phyloP scores from a whole-genome alignment of 2,113 vertebrate genomes.

The Daphoenositta chrysoptera region DNA sequence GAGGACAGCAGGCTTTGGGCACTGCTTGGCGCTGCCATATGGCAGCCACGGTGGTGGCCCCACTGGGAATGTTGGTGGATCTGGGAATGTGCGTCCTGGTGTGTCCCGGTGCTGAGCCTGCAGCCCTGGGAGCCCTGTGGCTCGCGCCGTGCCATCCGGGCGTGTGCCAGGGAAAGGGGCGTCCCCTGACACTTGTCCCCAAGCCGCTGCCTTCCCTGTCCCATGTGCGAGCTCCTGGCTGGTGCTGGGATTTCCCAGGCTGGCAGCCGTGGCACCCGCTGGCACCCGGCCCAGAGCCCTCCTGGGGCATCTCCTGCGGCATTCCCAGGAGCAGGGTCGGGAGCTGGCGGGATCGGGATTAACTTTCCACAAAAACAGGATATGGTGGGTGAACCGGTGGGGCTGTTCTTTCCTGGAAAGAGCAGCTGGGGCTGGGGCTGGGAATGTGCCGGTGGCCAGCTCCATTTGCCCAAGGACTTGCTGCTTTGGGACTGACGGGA shows the following conservation, averaged over 20 bases:
- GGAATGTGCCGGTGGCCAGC: background rate
- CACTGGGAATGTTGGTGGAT: accelerated
- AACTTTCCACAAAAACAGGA: constrained; percentile 77
- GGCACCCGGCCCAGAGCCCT: background rate
- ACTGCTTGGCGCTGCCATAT: accelerated
- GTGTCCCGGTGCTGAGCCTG: background rate
- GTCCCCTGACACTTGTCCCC: background rate
- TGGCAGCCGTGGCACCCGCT: background rate
- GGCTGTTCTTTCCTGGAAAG: background rate
- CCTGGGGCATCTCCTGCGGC: background rate
- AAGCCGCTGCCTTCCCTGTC: accelerated
- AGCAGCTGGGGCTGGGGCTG: background rate
- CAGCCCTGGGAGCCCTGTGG: background rate
- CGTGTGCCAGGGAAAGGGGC: background rate
- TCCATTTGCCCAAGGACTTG: accelerated
- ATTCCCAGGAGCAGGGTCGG: background rate
- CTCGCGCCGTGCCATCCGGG: background rate
- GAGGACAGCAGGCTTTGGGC: background rate
- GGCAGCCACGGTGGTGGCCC: accelerated
- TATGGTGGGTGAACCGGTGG: constrained; percentile 2
- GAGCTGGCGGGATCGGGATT: background rate
- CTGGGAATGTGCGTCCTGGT: accelerated
- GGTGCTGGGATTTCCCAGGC: background rate
- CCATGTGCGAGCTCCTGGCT: accelerated
- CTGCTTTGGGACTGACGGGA: background rate